A percentile compares a stretch with the other conserved stretches of the same genome.
These are phyloP conservation scores for Oscheius sp. DNA, from an alignment of 2,888 invertebrate species.

Conservation along the genomic window DNA sequence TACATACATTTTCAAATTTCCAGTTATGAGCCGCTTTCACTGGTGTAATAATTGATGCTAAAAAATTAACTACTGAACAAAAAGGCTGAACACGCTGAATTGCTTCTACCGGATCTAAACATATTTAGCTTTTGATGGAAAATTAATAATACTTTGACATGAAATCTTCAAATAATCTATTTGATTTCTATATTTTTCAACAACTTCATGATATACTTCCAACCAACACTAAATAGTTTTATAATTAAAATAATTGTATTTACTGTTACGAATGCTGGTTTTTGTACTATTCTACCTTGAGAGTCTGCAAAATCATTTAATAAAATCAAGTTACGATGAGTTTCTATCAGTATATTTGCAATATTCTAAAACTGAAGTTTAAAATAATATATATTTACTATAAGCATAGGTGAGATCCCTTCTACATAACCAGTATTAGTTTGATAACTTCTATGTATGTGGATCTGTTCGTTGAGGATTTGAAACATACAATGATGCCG, in stretches of 20 bases:
- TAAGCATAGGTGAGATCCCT: not conserved
- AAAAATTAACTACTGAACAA: conserved; percentile 1
- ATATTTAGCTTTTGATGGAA: not conserved
- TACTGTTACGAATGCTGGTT: not conserved
- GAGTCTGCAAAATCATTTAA: not conserved
- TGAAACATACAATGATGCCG: not conserved
- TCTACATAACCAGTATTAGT: not conserved
- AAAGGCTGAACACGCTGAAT: not conserved
- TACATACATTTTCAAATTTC: conserved; percentile 6
- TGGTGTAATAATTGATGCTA: not conserved
- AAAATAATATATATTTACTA: not conserved
- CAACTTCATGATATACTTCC: conserved; percentile 6
- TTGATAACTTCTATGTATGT: not conserved
- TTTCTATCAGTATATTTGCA: not conserved
- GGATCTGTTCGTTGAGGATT: not conserved
- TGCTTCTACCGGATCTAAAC: not conserved
- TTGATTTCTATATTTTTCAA: not conserved
- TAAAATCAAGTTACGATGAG: not conserved
- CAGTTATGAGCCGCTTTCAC: conserved; percentile 1
- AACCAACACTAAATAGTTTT: not conserved
- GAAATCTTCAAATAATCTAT: not conserved
- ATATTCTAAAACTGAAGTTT: not conserved
- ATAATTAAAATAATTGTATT: not conserved
- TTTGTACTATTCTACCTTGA: not conserved
- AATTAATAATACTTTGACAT: not conserved